These are phyloP conservation scores for Dolichotis patagonum DNA, from an alignment of 2,113 vertebrate species.

Conservation along the genomic window DNA sequence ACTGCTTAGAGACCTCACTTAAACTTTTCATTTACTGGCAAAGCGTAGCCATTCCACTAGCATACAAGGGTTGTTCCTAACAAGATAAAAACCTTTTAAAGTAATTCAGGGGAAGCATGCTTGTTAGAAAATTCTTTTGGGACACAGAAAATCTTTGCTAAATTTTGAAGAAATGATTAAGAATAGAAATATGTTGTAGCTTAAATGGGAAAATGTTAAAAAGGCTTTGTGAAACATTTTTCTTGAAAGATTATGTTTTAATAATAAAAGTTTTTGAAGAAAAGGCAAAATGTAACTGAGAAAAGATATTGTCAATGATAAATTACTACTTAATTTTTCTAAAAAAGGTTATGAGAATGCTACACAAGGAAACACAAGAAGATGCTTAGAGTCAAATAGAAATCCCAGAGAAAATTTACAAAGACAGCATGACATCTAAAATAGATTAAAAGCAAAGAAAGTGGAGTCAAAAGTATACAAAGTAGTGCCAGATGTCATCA, in stretches of 20 bases:
- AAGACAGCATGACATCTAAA: background rate
- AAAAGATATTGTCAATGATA: background rate
- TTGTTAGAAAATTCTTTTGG: background rate
- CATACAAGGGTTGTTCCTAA: background rate
- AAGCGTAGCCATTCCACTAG: background rate
- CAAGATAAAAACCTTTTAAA: slow-evolving; percentile 3
- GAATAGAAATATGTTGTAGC: background rate
- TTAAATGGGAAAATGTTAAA: background rate
- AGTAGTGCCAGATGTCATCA: background rate
- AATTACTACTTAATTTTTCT: background rate
- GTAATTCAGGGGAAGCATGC: background rate
- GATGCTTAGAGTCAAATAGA: background rate
- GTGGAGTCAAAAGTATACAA: background rate
- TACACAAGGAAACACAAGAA: background rate
- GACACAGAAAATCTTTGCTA: background rate
- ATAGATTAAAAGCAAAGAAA: slow-evolving; percentile 7
- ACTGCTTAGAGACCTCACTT: background rate
- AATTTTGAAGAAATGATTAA: background rate
- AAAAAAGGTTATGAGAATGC: background rate
- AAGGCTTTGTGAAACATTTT: background rate
- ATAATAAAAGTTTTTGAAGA: background rate
- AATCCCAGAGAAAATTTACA: background rate
- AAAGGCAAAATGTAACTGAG: background rate
- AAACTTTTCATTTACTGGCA: background rate
- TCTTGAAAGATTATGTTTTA: background rate